These are phyloP conservation scores for Leptatherina wallacei DNA, from an alignment of 2,797 vertebrate genomes.

Conservation along the genomic window DNA sequence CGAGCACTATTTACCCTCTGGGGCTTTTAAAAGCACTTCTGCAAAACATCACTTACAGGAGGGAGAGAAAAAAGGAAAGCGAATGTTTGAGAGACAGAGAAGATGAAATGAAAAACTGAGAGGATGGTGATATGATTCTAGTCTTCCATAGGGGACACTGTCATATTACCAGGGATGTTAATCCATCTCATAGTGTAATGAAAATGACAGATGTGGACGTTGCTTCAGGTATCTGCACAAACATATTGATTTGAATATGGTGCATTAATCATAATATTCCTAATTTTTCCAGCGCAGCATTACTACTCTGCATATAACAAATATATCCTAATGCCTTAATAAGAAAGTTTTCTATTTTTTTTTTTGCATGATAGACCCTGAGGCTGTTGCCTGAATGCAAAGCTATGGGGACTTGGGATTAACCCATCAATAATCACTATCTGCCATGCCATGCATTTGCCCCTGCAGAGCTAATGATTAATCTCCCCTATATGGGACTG, in stretches of 20 bases:
- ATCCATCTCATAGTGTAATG: constrained; percentile 42
- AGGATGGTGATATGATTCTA: constrained; percentile 46
- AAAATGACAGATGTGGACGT: constrained; percentile 47
- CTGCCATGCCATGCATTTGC: constrained; percentile 93
- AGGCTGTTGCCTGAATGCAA: constrained; percentile 86
- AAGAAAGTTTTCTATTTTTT: constrained; percentile 51
- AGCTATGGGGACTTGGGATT: constrained; percentile 90
- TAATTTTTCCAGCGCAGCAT: constrained; percentile 59
- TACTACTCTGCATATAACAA: constrained; percentile 60
- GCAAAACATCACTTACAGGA: constrained; percentile 89
- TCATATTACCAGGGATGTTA: constrained; percentile 43
- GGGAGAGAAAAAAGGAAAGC: constrained; percentile 57
- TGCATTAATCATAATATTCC: constrained; percentile 64
- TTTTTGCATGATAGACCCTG: constrained; percentile 69
- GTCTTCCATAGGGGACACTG: constrained; percentile 45
- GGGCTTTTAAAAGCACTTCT: constrained; percentile 93
- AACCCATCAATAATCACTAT: constrained; percentile 99
- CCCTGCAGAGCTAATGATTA: constrained; percentile 96
- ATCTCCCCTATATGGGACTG: constrained; percentile 93
- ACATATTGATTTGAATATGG: constrained; percentile 56
- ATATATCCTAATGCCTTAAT: constrained; percentile 67
- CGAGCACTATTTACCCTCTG: constrained; percentile 92
- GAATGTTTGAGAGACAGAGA: constrained; percentile 53
- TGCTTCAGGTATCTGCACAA: constrained; percentile 41
- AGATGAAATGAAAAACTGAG: constrained; percentile 50